phyloP scores from a whole-genome alignment of 1,140 invertebrate genomes.

The Belonocnema kinseyi region DNA sequence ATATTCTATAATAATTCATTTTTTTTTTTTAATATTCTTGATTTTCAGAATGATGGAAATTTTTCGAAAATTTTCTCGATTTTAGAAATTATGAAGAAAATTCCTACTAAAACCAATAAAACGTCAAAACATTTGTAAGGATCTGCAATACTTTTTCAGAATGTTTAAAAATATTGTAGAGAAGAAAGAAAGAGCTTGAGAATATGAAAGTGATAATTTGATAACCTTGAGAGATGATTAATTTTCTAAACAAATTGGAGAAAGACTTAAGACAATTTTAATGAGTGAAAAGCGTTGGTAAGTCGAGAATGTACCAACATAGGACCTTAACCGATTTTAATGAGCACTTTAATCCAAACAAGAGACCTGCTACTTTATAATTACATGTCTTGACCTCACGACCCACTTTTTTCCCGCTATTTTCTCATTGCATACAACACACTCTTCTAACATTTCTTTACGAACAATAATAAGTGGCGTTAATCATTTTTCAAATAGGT shows the following conservation, averaged over 20 bases:
- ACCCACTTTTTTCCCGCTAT: background rate
- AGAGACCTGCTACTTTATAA: conserved; percentile 12
- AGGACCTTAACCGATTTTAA: conserved; percentile 10
- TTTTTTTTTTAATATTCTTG: too few relatives aligned
- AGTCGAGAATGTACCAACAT: background rate
- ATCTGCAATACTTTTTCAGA: too few relatives aligned
- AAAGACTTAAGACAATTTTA: background rate
- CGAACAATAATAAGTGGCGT: background rate
- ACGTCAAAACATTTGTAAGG: too few relatives aligned
- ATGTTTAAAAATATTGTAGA: background rate
- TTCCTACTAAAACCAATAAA: too few relatives aligned
- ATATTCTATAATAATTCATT: too few relatives aligned
- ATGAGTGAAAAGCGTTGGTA: background rate
- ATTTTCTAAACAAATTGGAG: background rate
- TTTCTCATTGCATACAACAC: background rate
- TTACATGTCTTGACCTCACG: conserved; percentile 8
- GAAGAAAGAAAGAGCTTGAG: background rate
- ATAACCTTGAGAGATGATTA: background rate
- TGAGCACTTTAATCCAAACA: conserved; percentile 23
- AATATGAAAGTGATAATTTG: background rate
- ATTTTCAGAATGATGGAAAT: too few relatives aligned
- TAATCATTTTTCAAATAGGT: too few relatives aligned
- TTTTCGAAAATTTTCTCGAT: too few relatives aligned
- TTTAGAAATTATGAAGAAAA: too few relatives aligned
- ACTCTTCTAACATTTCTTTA: conserved; percentile 8